These are phyloP conservation scores for Malacoctenus gilli DNA, from an alignment of 2,797 vertebrate genomes.

Conservation along the genomic window DNA sequence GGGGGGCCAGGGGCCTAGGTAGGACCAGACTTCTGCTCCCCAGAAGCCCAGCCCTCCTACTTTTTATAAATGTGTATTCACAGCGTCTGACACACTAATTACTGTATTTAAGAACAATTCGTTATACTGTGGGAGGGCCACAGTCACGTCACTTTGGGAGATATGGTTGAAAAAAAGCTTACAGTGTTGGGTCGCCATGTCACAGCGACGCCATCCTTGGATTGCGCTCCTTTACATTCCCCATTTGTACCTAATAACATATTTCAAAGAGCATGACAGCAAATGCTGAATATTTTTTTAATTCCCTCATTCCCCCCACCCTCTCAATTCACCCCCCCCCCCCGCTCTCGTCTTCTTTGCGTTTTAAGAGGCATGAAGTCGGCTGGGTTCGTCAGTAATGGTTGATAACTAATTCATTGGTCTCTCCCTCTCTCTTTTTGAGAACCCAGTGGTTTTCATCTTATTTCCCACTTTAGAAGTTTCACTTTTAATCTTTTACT, in stretches of 20 bases:
- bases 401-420: slow-evolving; percentile 81
- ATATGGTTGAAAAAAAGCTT: slow-evolving; percentile 1
- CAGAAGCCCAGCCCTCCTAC: slow-evolving; percentile 39
- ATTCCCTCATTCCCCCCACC: slow-evolving; percentile 39
- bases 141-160: slow-evolving; percentile 20
- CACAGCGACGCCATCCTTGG: slow-evolving; percentile 33
- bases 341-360: slow-evolving; percentile 42
- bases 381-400: slow-evolving; percentile 74
- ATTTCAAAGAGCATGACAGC: slow-evolving; percentile 63
- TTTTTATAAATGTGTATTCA: slow-evolving; percentile 71
- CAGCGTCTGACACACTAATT: slow-evolving; percentile 68
- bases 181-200: slow-evolving; percentile 12
- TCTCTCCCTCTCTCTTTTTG: slow-evolving; percentile 55
- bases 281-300: slow-evolving; percentile 42
- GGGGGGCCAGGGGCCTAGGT: slow-evolving; percentile 39
- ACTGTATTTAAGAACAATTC: slow-evolving; percentile 57
- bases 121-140: slow-evolving; percentile 41
- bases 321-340: not conserved
- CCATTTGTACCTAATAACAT: slow-evolving; percentile 64
- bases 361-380: slow-evolving; percentile 69
- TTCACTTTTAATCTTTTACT: slow-evolving; percentile 76
- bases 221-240: slow-evolving; percentile 45
- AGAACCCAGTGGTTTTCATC: slow-evolving; percentile 70
- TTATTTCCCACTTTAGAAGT: slow-evolving; percentile 72
- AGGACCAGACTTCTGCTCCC: slow-evolving; percentile 51